Evolutionary conservation across 2,888 invertebrate species (phyloP), one percentile per base, ranked within the genome.

Genomic region (Oxystoma pomonae): DNA sequence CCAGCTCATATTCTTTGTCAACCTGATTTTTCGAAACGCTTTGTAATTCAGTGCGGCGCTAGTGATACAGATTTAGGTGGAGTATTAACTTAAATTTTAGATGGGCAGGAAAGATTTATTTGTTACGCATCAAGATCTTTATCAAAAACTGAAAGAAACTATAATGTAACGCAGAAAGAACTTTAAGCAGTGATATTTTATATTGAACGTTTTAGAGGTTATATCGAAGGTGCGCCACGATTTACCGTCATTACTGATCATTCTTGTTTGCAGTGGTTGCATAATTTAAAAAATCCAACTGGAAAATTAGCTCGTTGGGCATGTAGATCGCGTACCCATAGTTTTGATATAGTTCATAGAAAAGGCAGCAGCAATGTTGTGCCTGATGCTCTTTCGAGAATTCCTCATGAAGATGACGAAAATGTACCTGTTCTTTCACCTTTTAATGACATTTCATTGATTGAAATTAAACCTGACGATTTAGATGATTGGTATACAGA

Each of bases 161-260:
- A 35, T 35, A 7, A 3, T 50, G 67, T 69, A 2, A 70, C 70
- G 1, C 72, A 75, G 59, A 16, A 61, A 22, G 74, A 75, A 63
- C 65, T 66, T 52, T 59, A 72, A 1, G 70, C 69, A 0, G 65
- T 73, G 16, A 17, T 75, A n/a, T 71, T 71, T 55, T 62, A 59
- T 7, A 63, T 70, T n/a, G 67, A 69, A 57, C 70, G 67, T 60
- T 71, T 63, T 20, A 52, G 63, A 55, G 61, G 65, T n/a, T 72
- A 68, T 55, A 56, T 70, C 0, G 71, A 72, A 61, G 70, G 68
- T 19, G 55, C 57, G n/a, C n/a, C n/a, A 18, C 51, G 58, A 16
- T 73, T 74, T 64, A 70, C 52, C 1, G 65, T 72, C 0, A 63
- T 72, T 1, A 72, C 72, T 0, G 73, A 74, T 53, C 72, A 74